Evolutionary conservation across 2,888 invertebrate species (phyloP).

Genomic region (Conus canariensis): DNA sequence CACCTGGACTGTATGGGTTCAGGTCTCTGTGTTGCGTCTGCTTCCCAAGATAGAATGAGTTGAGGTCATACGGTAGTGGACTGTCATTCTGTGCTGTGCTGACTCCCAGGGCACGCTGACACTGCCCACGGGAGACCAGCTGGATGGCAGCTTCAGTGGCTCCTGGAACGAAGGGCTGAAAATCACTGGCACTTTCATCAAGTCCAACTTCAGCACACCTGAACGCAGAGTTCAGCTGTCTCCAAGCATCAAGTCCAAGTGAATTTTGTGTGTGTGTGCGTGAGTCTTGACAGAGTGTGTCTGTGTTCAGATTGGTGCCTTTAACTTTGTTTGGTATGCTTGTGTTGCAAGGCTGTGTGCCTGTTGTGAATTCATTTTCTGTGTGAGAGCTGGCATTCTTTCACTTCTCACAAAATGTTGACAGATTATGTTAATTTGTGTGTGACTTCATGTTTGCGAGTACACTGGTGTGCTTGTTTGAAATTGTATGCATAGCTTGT

Average conservation of each 20-base stretch:
- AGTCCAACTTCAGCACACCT: constrained; percentile 59
- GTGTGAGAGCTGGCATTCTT: not conserved
- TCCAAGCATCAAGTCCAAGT: constrained; percentile 47
- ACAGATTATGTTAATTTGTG: no score
- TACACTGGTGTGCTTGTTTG: no score
- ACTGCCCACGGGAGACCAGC: constrained; percentile 87
- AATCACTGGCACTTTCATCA: constrained; percentile 85
- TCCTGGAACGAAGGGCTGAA: constrained; percentile 88
- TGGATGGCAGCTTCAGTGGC: constrained; percentile 87
- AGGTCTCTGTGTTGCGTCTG: no score
- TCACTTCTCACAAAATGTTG: no score
- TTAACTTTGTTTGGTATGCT: not conserved
- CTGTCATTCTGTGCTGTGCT: no score
- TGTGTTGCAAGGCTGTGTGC: not conserved
- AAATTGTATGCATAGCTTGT: no score
- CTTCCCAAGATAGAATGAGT: no score
- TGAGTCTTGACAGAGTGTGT: not conserved
- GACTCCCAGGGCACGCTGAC: constrained; percentile 84
- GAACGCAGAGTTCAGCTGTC: constrained; percentile 42
- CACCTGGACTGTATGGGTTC: no score
- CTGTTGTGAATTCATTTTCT: not conserved
- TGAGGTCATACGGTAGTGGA: no score
- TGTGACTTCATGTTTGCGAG: no score
- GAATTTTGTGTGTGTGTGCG: not conserved
- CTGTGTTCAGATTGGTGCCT: not conserved